Base-by-base conservation (phyloP, 2,113 vertebrate species). In the Sylvilagus bachmani region DNA sequence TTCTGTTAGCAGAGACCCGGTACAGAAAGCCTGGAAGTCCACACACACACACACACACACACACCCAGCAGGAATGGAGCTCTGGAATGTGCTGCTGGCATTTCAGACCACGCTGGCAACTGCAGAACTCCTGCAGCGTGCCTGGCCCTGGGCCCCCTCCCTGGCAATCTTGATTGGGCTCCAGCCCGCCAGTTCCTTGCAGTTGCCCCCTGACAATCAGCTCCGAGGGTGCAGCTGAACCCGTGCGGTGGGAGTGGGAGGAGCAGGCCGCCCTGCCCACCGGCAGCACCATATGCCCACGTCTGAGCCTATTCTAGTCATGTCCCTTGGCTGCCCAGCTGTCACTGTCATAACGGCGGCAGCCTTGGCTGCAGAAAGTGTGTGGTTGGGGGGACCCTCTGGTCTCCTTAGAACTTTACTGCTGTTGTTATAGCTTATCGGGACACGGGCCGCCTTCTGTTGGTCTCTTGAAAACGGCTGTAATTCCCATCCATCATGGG, bases 371-470 rank as follows among this genome's bases (percentile, higher is more conserved):
- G 93, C 93, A 95, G 97, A 92, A 98, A 98, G 94, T 95, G 96
- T 95, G 96, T 96, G 94, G 97, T 87, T 97, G 98, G 96, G 97
- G 98, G 96, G 98, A 97, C 97, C 95, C 97, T 97, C 95, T 79
- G 96, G 98, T 98, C 98, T 97, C 98, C 98, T 98, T 98, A 98
- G 98, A 98, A 98, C 98, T 98, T 98, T 98, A 98, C 98, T 97
- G 97, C 98, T 98, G 97, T 96, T 97, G 97, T 98, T 98, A 98
- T 98, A 96, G 98, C 98, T 98, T 98, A 97, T 98, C 98, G 97
- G 98, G 98, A 98, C 98, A 96, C 86, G 97, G 98, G 89, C 98
- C 90, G 97, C 98, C 98, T 98, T 98, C 98, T 98, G 98, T 97
- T 98, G 96, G 98, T 98, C 97, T 98, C 98, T 98, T 97, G 98